Evolutionary conservation across 2,888 invertebrate species (phyloP).

Genomic region (Electrophaes corylata): DNA sequence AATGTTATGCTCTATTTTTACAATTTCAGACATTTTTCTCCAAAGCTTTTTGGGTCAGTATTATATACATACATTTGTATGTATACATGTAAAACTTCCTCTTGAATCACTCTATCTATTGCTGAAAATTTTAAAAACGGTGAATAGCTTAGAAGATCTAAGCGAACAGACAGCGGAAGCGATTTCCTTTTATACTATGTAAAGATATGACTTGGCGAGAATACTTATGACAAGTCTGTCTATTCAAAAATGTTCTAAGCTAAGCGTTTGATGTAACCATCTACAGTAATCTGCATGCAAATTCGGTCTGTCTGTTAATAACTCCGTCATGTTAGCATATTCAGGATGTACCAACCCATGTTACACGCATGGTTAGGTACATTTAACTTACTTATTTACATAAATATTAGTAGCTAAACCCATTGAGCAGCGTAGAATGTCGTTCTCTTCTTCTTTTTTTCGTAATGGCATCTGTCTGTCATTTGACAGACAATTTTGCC

Average conservation of each 20-base stretch:
- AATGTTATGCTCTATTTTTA: too few species aligned
- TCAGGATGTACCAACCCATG: conserved; percentile 30
- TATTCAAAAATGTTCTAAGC: conserved; percentile 36
- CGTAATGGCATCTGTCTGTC: too few species aligned
- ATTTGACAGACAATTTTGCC: too few species aligned
- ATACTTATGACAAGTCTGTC: neutral
- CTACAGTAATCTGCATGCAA: conserved; percentile 48
- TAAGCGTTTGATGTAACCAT: conserved; percentile 43
- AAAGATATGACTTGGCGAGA: neutral
- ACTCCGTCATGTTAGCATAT: conserved; percentile 39
- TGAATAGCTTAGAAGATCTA: too few species aligned
- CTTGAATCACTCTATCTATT: too few species aligned
- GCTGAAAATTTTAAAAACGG: too few species aligned
- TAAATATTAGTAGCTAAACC: conserved; percentile 38
- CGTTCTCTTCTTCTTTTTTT: neutral
- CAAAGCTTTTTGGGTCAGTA: too few species aligned
- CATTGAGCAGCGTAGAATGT: conserved; percentile 25
- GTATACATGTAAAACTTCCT: too few species aligned
- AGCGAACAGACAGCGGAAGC: too few species aligned
- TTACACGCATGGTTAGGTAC: conserved; percentile 38
- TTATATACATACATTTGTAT: too few species aligned
- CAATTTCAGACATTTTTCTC: too few species aligned
- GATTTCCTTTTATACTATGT: too few species aligned
- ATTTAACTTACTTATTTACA: conserved; percentile 44
- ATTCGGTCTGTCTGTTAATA: conserved; percentile 44